Base-by-base conservation (phyloP, 2,113 vertebrate species). In the Sigmodon hispidus region DNA sequence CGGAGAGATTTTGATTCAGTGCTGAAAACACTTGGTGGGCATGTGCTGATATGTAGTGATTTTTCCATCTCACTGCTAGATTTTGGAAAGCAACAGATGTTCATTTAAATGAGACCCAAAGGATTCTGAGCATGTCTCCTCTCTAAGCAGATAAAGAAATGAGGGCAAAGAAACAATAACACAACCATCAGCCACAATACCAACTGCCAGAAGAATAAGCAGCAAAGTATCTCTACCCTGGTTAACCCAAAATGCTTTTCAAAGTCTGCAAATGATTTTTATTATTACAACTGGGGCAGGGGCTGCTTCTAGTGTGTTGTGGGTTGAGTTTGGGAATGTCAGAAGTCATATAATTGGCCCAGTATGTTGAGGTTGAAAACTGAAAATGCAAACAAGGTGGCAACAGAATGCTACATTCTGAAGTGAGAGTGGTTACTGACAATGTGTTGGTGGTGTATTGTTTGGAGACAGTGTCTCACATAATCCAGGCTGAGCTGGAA, bases 91-190 rank as follows among this genome's bases (percentile, higher is more conserved):
- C 87, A 43, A 86, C 59, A 79, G 65, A 63, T 43, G 94, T 65
- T 67, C 48, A 70, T 96, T 97, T 97, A 93, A 96, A 7, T 91
- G 94, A 97, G 59, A 94, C 0, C 3, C 70, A 95, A 63, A 94
- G 87, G 80, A 77, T 87, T 97, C 84, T 48, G 15, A 98, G 79
- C 80, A 93, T 87, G 89, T 70, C 94, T 96, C 61, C 43, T 65
- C 31, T 97, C 67, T 96, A 85, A 97, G 73, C 92, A 98, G 94
- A 98, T 89, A 40, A 97, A 97, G 79, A 63, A 96, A 94, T 67
- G 96, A 97, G 92, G 79, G 90, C 67, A 50, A 75, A 36, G 61
- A 86, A 67, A 48, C 34, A 86, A 36, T 11, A 55, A 7, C 9
- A 57, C 24, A 24, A 76, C 0, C 9, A 48, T 45, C 7, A 77